phyloP scores from a whole-genome alignment of 2,888 invertebrate genomes.

The Minunthozetes semirufus region DNA sequence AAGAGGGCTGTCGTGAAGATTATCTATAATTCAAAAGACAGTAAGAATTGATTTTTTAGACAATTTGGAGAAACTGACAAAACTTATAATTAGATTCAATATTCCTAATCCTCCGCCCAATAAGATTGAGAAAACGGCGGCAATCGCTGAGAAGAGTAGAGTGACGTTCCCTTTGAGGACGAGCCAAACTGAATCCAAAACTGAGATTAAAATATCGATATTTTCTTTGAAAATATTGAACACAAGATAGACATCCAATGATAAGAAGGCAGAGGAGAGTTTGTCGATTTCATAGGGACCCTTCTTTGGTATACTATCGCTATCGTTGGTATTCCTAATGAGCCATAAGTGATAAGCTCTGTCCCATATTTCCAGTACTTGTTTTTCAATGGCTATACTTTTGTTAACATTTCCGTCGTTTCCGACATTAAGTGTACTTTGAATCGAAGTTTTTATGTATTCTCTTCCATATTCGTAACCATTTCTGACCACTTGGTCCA shows the following conservation, averaged over 20 bases:
- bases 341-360: slow-evolving; percentile 87
- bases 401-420: slow-evolving; percentile 58
- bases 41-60: too few species aligned
- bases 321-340: slow-evolving; percentile 51
- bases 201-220: slow-evolving; percentile 76
- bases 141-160: slow-evolving; percentile 71
- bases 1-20: slow-evolving; percentile 95
- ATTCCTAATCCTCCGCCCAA: slow-evolving; percentile 84
- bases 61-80: slow-evolving; percentile 55
- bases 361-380: slow-evolving; percentile 87
- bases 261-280: slow-evolving; percentile 44
- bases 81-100: slow-evolving; percentile 73
- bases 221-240: slow-evolving; percentile 80
- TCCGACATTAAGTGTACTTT: slow-evolving; percentile 65
- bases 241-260: slow-evolving; percentile 62
- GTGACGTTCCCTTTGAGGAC: slow-evolving; percentile 88
- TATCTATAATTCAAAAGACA: slow-evolving; percentile 68
- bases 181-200: slow-evolving; percentile 74
- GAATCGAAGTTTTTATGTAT: slow-evolving; percentile 65
- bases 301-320: not conserved
- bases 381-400: slow-evolving; percentile 61
- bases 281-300: slow-evolving; percentile 42
- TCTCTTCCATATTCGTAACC: slow-evolving; percentile 87
- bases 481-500: slow-evolving; percentile 84
- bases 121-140: slow-evolving; percentile 76